Percentiles rank a stretch among this genome's conserved stretches.
Evolutionary conservation across 2,888 invertebrate genomes (phyloP).

Genomic region (Agrotis clavis): DNA sequence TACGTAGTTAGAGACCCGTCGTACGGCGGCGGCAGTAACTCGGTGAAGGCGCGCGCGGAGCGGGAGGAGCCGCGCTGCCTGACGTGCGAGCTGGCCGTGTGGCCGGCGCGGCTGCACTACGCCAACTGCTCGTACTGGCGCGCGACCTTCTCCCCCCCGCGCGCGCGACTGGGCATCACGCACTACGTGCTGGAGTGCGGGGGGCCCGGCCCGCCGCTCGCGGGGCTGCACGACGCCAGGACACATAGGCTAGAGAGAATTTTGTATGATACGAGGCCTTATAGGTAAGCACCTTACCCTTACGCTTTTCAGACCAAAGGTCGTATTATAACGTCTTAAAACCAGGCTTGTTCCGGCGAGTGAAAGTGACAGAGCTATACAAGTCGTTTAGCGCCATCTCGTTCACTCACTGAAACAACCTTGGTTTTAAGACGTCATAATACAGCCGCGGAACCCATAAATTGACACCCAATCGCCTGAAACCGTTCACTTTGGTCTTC

Average conservation of each 20-base stretch:
- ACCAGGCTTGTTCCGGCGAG: too few relatives aligned
- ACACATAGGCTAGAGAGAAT: constrained; percentile 95
- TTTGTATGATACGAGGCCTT: constrained; percentile 94
- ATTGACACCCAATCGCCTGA: too few relatives aligned
- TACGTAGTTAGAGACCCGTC: constrained; percentile 96
- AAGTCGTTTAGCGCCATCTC: too few relatives aligned
- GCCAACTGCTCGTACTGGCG: constrained; percentile 97
- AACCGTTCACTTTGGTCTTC: constrained; percentile 2
- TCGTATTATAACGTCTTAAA: too few relatives aligned
- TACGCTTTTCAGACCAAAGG: too few relatives aligned
- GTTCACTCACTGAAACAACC: too few relatives aligned
- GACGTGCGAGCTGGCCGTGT: constrained; percentile 96
- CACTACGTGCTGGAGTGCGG: constrained; percentile 96
- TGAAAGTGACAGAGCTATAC: too few relatives aligned
- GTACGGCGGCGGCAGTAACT: constrained; percentile 91
- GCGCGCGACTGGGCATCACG: constrained; percentile 86
- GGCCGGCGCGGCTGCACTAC: constrained; percentile 95
- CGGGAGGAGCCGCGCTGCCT: constrained; percentile 95
- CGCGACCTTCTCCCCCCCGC: constrained; percentile 93
- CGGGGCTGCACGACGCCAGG: constrained; percentile 94
- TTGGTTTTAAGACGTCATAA: too few relatives aligned
- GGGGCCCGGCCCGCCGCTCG: constrained; percentile 97
- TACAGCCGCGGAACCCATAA: too few relatives aligned
- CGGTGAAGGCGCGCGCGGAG: constrained; percentile 85
- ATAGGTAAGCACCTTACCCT: constrained; percentile 81